Percentiles rank a stretch among this genome's conserved stretches.
Conservation (phyloP, 2,113 vertebrate genomes). For the Hemibagrus wyckioides region DNA sequence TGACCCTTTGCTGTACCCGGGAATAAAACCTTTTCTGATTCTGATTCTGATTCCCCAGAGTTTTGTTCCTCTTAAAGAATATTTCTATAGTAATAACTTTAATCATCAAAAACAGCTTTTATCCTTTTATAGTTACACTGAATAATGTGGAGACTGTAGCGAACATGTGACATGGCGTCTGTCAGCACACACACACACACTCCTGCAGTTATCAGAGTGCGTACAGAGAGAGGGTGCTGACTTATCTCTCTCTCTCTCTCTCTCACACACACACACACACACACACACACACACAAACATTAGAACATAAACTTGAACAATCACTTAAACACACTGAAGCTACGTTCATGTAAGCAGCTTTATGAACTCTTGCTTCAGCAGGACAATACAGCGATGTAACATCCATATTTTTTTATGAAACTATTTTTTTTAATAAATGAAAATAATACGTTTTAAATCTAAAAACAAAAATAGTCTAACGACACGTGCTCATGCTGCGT, state of each 20-base stretch:
- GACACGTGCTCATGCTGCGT: neutral
- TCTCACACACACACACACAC: too few relatives aligned
- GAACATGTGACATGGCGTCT: too few relatives aligned
- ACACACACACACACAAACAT: neutral
- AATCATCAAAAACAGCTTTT: neutral
- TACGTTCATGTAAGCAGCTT: neutral
- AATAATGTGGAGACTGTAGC: neutral
- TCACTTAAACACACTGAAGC: neutral
- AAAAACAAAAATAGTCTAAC: neutral
- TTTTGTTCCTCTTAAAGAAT: neutral
- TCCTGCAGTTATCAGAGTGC: neutral
- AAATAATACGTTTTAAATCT: neutral
- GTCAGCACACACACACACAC: neutral
- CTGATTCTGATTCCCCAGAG: neutral
- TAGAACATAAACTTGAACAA: neutral
- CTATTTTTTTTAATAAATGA: neutral
- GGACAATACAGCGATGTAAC: neutral
- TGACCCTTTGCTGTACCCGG: too few relatives aligned
- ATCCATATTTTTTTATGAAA: neutral
- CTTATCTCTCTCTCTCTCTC: conserved; percentile 5
- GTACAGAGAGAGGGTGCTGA: neutral
- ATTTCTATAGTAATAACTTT: too few relatives aligned
- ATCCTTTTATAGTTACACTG: neutral
- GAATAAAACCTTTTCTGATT: too few relatives aligned
- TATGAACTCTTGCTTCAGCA: neutral